Evolutionary conservation across 2,113 vertebrate species (phyloP).

Genomic region (Ibidorhyncha struthersii): DNA sequence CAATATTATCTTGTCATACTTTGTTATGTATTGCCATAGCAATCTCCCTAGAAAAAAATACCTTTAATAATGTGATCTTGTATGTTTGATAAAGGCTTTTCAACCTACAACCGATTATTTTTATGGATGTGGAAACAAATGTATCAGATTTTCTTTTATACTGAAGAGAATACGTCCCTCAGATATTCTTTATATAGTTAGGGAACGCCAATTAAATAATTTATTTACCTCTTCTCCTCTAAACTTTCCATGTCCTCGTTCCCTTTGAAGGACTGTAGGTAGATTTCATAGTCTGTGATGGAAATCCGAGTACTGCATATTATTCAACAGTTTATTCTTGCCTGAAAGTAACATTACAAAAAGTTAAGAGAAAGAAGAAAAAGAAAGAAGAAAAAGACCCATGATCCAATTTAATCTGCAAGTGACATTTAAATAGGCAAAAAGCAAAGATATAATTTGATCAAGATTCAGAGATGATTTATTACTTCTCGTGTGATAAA

Average conservation of each 20-base stretch:
- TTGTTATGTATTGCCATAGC: neutral
- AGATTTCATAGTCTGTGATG: neutral
- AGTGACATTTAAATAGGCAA: constrained; percentile 34
- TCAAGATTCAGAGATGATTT: constrained; percentile 37
- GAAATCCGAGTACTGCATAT: neutral
- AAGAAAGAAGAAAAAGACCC: neutral
- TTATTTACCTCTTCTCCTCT: neutral
- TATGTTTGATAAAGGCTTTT: neutral
- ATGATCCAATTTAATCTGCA: neutral
- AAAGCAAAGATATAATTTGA: constrained; percentile 37
- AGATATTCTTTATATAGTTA: neutral
- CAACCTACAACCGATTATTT: neutral
- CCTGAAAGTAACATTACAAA: neutral
- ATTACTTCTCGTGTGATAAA: constrained; percentile 33
- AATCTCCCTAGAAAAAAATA: neutral
- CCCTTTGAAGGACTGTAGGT: neutral
- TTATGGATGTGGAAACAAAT: neutral
- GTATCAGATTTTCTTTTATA: neutral
- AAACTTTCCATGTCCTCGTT: neutral
- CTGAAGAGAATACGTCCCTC: neutral
- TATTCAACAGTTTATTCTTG: neutral
- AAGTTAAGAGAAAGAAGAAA: neutral
- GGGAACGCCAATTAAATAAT: neutral
- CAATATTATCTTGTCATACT: neutral
- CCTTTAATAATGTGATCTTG: neutral